phyloP scores from a whole-genome alignment of 2,113 vertebrate species.

The Maylandia zebra region DNA sequence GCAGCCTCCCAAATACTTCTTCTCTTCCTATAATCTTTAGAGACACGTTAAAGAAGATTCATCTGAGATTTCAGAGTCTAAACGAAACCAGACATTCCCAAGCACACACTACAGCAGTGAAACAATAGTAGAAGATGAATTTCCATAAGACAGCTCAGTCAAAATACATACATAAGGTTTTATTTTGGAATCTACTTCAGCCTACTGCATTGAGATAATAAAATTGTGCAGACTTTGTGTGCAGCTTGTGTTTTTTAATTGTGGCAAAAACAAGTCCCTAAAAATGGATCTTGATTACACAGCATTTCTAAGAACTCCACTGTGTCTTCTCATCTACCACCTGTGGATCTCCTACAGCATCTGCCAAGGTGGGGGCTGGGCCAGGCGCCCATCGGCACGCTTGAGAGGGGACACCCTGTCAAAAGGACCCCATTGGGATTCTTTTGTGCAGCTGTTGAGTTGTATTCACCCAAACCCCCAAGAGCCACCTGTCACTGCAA shows the following conservation, averaged over 20 bases:
- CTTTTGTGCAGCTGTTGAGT: slow-evolving; percentile 76
- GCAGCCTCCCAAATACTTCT: background rate
- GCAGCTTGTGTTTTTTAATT: background rate
- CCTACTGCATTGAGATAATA: too few relatives aligned
- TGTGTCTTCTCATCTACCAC: slow-evolving; percentile 41
- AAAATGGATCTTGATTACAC: background rate
- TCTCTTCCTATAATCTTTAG: background rate
- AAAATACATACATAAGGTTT: background rate
- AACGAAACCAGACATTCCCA: background rate
- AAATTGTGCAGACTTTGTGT: background rate
- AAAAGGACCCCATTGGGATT: slow-evolving; percentile 57
- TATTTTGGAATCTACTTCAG: background rate
- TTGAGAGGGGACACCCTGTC: slow-evolving; percentile 58
- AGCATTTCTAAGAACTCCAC: background rate
- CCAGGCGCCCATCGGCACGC: slow-evolving; percentile 49
- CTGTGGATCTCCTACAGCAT: slow-evolving; percentile 63
- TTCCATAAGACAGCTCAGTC: background rate
- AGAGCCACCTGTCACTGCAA: slow-evolving; percentile 73
- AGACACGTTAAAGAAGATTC: background rate
- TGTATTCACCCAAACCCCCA: slow-evolving; percentile 54
- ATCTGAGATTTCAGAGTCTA: background rate
- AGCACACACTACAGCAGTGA: rapidly evolving
- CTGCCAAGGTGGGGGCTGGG: slow-evolving; percentile 61
- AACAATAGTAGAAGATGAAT: background rate
- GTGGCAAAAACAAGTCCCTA: background rate